A percentile compares a stretch with the other conserved stretches of the same genome.
Conservation (phyloP, 2,797 vertebrate genomes). For the Diplodus sargus region DNA sequence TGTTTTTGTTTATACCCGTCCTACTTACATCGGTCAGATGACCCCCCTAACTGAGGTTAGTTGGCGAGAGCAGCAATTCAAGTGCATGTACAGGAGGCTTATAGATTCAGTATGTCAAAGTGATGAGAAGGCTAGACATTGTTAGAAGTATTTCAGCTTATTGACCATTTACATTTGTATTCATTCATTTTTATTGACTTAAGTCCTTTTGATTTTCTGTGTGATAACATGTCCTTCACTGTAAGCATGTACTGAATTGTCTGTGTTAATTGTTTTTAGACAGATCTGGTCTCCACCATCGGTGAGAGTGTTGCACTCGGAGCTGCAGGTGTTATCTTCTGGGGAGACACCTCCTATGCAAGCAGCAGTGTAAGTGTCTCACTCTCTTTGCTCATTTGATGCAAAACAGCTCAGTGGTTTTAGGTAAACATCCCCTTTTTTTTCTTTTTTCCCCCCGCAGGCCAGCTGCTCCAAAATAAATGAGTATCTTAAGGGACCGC, state of each 20-base stretch:
- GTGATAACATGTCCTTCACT: background rate
- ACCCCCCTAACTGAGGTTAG: constrained; percentile 90
- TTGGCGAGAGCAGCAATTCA: constrained; percentile 17
- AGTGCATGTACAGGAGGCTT: background rate
- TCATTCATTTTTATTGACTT: background rate
- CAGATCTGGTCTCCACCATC: constrained; percentile 88
- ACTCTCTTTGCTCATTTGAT: constrained; percentile 19
- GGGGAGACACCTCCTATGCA: constrained; percentile 91
- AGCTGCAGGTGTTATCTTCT: constrained; percentile 94
- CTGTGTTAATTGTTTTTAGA: constrained; percentile 73
- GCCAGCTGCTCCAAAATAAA: constrained; percentile 80
- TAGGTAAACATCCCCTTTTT: constrained; percentile 3
- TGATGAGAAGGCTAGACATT: background rate
- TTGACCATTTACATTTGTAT: background rate
- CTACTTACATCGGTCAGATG: constrained; percentile 89
- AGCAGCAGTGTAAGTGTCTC: constrained; percentile 84
- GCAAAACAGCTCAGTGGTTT: constrained; percentile 5
- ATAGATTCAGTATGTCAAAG: background rate
- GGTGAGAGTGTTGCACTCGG: constrained; percentile 92
- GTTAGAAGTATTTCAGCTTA: background rate
- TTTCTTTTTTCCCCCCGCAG: constrained; percentile 54
- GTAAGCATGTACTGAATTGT: constrained; percentile 28
- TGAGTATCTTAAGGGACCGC: constrained; percentile 77
- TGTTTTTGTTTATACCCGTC: constrained; percentile 94
- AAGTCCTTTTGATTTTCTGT: background rate